Evolutionary conservation across 2,113 vertebrate species (phyloP), one percentile per base, ranked within the genome.

Genomic region (Lycocorax pyrrhopterus): DNA sequence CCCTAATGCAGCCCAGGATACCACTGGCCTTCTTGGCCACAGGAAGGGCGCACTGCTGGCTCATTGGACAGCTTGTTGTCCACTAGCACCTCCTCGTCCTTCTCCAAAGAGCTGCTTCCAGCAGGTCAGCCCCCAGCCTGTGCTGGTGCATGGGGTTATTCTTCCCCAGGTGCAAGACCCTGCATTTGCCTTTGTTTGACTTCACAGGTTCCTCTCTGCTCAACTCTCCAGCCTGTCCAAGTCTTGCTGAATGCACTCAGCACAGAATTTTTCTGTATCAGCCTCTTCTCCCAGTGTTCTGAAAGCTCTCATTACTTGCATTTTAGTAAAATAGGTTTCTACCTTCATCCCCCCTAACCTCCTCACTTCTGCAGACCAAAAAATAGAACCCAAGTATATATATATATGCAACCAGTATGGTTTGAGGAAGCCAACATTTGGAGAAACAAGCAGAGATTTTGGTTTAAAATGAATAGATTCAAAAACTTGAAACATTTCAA

Each of bases 1-100:
- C 9, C 5, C 30, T 12, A 5, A 35, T 8, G 25, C 3, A 9
- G 1, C 20, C 16, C 49, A 55, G 3, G n/a, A 41, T 2, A 14
- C 9, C 25, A 15, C 0, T 64, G 58, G 6, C 21, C 16, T 26
- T 63, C 25, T 3, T 49, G 75, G 23, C 6, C 47, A 1, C 55
- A 2, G 30, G 43, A 67, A 37, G 16, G 16, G 15, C 56, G 3
- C 5, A 7, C 20, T 78, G n/a, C 30, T 71, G 74, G 66, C 13
- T 63, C n/a, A 3, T 1, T 1, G 13, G 74, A 62, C 25, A 55
- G 5, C 27, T 60, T 19, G 3, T 4, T 64, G 25, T n/a, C 19
- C 51, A 66, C 32, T 5, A 35, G 8, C 2, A 85, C 6, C 16
- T 15, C 3, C 8, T 30, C 18, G 11, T 10, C 10, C 5, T 72